phyloP scores from a whole-genome alignment of 2,797 vertebrate species.

The Sebastes steindachneri region DNA sequence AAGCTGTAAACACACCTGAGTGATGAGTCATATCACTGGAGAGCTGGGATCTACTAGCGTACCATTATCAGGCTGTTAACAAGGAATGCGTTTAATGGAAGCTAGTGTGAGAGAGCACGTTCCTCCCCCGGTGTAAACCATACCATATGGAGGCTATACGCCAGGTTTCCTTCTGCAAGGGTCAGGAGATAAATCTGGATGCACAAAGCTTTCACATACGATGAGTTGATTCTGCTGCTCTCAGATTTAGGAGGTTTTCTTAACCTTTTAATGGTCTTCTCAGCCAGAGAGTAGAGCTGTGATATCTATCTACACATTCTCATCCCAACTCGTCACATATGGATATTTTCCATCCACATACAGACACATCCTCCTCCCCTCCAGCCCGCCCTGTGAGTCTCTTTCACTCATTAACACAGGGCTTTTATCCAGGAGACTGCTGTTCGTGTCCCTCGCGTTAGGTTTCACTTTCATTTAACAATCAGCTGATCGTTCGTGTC shows the following conservation, averaged over 20 bases:
- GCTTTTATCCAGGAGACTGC: too few species aligned
- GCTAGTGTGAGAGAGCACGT: slow-evolving; percentile 43
- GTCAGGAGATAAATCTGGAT: neutral
- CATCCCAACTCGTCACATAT: rapidly evolving
- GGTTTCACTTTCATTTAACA: too few species aligned
- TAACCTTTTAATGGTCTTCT: neutral
- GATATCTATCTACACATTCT: neutral
- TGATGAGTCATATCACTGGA: slow-evolving; percentile 61
- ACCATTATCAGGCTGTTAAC: slow-evolving; percentile 63
- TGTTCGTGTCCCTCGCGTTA: too few species aligned
- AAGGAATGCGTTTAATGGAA: slow-evolving; percentile 75
- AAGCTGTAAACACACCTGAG: slow-evolving; percentile 69
- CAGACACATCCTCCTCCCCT: too few species aligned
- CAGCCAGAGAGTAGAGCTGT: neutral
- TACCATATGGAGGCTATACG: slow-evolving; percentile 61
- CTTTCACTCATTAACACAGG: too few species aligned
- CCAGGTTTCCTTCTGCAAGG: slow-evolving; percentile 9
- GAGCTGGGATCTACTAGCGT: slow-evolving; percentile 32
- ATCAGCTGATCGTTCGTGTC: too few species aligned
- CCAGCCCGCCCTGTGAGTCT: too few species aligned
- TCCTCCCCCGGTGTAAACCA: slow-evolving; percentile 38
- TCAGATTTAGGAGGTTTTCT: neutral
- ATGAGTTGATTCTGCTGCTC: neutral
- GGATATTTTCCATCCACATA: too few species aligned
- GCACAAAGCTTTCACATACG: neutral